Percentiles rank a stretch among this genome's conserved stretches.
phyloP scores from a whole-genome alignment of 2,888 invertebrate genomes.

The Serripes groenlandicus region DNA sequence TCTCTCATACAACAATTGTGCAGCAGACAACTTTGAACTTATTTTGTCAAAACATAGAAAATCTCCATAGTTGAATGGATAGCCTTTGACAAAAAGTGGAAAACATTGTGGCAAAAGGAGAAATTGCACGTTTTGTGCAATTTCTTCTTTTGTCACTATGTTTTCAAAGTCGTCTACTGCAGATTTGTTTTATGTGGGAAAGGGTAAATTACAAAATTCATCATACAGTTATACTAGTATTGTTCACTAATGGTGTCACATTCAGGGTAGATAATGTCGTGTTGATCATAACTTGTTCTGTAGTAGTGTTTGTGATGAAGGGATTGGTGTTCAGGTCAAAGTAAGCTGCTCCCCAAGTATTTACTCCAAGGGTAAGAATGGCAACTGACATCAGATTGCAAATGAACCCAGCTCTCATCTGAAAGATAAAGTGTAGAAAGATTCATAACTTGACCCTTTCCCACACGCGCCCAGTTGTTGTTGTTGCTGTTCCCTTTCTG shows the following conservation, averaged over 20 bases:
- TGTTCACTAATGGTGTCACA: neutral
- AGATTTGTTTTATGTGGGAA: too few species aligned
- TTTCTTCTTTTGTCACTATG: too few species aligned
- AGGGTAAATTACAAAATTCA: neutral
- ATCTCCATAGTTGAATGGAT: too few species aligned
- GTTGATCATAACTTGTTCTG: constrained; percentile 19
- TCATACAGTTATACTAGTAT: neutral
- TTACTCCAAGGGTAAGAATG: constrained; percentile 69
- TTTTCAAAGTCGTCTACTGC: too few species aligned
- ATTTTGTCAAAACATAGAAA: too few species aligned
- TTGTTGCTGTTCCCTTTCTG: too few species aligned
- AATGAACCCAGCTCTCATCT: constrained; percentile 72
- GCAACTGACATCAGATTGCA: constrained; percentile 71
- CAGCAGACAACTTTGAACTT: too few species aligned
- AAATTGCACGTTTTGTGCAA: too few species aligned
- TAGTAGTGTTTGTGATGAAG: constrained; percentile 21
- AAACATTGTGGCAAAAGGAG: too few species aligned
- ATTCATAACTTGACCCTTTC: neutral
- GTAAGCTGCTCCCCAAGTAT: constrained; percentile 75
- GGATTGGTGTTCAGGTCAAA: constrained; percentile 66
- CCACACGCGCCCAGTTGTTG: neutral
- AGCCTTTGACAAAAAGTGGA: too few species aligned
- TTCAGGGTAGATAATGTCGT: constrained; percentile 1
- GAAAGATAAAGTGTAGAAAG: constrained; percentile 26
- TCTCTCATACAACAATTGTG: too few species aligned